Evolutionary conservation across 2,888 invertebrate genomes (phyloP), one percentile per base, ranked within the genome.

Genomic region (Euclidia mi): DNA sequence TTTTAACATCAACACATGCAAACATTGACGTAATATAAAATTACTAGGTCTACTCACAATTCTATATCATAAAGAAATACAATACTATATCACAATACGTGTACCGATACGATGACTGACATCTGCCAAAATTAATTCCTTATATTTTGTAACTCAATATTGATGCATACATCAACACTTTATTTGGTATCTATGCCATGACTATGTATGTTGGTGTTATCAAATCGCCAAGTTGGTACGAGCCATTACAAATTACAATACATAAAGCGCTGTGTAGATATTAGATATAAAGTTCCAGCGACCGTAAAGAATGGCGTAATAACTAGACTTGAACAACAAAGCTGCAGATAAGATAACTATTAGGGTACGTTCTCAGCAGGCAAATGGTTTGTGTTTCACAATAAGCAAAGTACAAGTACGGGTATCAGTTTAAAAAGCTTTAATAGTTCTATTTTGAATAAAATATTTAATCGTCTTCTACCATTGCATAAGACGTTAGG

Each of bases 81-180:
- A n/a, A 17, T 10, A 40, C 11, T 11, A 7, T 67, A 56, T 53
- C 55, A 65, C 69, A 69, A 70, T 66, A 53, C 67, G 34, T 48
- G n/a, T 11, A 44, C 49, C 48, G 76, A 79, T 78, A 82, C 32
- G 65, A 56, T 77, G 79, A 77, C 78, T 51, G 45, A 50, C 65
- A 75, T 70, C 72, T 72, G 79, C 71, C 75, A 58, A 84, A 86
- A 85, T 82, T 78, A 84, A 83, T 85, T 81, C 66, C 66, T 83
- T 86, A 85, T 86, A 84, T 32, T 57, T 12, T 75, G 76, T 79
- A 84, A 84, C 81, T 78, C 62, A 82, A 82, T 83, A 81, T 73
- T 71, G 65, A 71, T 73, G 63, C 44, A 50, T 66, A 65, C 59
- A 66, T 66, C 71, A 71, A 63, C 65, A 53, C 61, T 41, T 56